phyloP scores from a whole-genome alignment of 2,113 vertebrate species.

The Dromiciops gliroides region DNA sequence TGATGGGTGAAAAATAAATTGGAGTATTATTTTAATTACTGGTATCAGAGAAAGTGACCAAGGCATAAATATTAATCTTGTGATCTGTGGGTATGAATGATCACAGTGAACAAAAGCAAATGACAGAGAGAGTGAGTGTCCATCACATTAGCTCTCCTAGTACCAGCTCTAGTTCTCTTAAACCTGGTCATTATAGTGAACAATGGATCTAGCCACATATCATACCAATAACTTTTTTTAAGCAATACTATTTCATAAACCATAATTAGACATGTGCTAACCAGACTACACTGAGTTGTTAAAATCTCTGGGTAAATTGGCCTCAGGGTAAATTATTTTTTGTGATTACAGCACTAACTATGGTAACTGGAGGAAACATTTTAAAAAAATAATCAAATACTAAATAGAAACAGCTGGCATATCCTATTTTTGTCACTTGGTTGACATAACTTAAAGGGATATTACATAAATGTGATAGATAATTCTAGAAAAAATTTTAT shows the following conservation, averaged over 20 bases:
- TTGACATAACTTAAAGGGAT: constrained; percentile 49
- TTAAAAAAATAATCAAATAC: constrained; percentile 31
- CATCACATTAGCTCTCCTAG: constrained; percentile 1
- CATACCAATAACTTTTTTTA: constrained; percentile 7
- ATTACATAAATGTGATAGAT: constrained; percentile 45
- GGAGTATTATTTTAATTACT: background rate
- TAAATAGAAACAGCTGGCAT: constrained; percentile 49
- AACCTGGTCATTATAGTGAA: background rate
- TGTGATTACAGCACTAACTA: constrained; percentile 40
- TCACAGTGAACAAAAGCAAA: background rate
- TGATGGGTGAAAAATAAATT: background rate
- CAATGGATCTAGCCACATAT: background rate
- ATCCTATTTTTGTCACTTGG: constrained; percentile 56
- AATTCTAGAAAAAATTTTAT: constrained; percentile 39
- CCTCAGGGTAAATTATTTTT: constrained; percentile 36
- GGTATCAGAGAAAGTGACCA: constrained; percentile 12
- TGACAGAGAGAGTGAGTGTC: background rate
- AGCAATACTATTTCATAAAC: background rate
- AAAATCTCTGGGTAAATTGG: constrained; percentile 49
- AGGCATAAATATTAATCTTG: background rate
- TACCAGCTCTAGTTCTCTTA: background rate
- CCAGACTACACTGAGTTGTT: background rate
- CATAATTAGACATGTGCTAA: constrained; percentile 15
- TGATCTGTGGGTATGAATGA: background rate
- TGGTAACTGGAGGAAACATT: constrained; percentile 33